Base-by-base conservation (phyloP, 1,140 invertebrate species). In the Papilio helenus region DNA sequence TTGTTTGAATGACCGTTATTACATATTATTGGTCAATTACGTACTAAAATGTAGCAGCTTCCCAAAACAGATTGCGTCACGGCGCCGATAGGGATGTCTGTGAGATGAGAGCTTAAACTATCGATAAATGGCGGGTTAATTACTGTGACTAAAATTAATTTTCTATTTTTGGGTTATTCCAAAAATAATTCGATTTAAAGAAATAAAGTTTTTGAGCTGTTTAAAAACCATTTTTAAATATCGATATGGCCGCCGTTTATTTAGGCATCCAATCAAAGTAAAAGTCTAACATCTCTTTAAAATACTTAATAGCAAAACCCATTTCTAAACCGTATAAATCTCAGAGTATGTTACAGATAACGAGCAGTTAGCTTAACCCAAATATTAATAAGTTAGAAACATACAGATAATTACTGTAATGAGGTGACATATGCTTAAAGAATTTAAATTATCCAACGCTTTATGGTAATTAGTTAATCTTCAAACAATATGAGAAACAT, bases 1-100 rank as follows among this genome's bases (percentile, higher is more conserved):
- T 65, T 76, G 72, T 76, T 82, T 87, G 79, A 85, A 82, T 83
- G 79, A 83, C 80, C 81, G 79, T 85, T 87, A 88, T 88, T 87
- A 84, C 82, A 79, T 81, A 86, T 84, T 87, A 87, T 81, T 81
- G 83, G 79, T 80, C 84, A 85, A 87, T 87, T 86, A 83, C 79
- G 79, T 51, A 74, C 44, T 79, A 76, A 26, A 61, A 44, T 55
- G 76, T 81, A 65, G 55, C 76, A 77, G 76, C 76, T 77, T 65
- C 76, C 76, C 76, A n/a, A 77, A 77, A 77, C 55, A 61, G 55
- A 77, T 65, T 61, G 18, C 55, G 20, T 65, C 34, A 65, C 16
- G 46, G 46, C 9, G 26, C n/a, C n/a, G 12, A 39, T 77, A 77
- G 76, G 29, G 76, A 79, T 76, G 81, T 76, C 65, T 73, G 49